phyloP scores from a whole-genome alignment of 2,113 vertebrate genomes.

The Struthio camelus region DNA sequence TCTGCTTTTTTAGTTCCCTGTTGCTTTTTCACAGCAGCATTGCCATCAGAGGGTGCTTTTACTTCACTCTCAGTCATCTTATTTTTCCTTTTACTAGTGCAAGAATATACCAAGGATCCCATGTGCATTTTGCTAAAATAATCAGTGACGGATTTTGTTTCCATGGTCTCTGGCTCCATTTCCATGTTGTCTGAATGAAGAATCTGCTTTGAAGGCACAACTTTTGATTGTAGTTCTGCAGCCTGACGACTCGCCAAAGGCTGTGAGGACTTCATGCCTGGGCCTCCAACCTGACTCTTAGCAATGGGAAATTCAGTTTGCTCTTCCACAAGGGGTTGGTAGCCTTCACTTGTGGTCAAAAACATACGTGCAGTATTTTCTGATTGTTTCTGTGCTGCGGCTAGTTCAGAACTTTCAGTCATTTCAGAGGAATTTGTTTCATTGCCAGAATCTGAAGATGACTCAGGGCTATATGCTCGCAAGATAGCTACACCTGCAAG shows the following conservation, averaged over 20 bases:
- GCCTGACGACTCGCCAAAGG: slow-evolving; percentile 73
- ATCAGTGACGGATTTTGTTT: slow-evolving; percentile 95
- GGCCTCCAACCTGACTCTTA: slow-evolving; percentile 69
- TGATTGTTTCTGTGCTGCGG: slow-evolving; percentile 90
- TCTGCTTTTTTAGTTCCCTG: slow-evolving; percentile 78
- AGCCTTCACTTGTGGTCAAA: slow-evolving; percentile 85
- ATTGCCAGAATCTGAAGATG: slow-evolving; percentile 98
- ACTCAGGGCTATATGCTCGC: slow-evolving; percentile 97
- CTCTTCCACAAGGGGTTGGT: slow-evolving; percentile 85
- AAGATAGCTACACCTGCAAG: slow-evolving; percentile 97
- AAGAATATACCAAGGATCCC: slow-evolving; percentile 86
- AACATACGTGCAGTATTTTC: slow-evolving; percentile 91
- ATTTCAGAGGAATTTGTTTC: slow-evolving; percentile 99
- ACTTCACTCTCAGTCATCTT: slow-evolving; percentile 81
- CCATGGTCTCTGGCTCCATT: slow-evolving; percentile 99
- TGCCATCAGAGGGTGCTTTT: slow-evolving; percentile 75
- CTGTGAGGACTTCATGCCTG: slow-evolving; percentile 76
- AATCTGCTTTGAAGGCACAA: slow-evolving; percentile 90
- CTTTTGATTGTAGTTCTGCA: slow-evolving; percentile 84
- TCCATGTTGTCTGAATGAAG: slow-evolving; percentile 93
- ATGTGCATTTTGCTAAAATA: slow-evolving; percentile 96
- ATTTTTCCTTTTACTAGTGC: slow-evolving; percentile 87
- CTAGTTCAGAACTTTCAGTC: slow-evolving; percentile 97
- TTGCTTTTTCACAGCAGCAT: slow-evolving; percentile 78
- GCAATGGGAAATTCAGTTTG: slow-evolving; percentile 84